Base-by-base conservation (phyloP, 2,888 invertebrate genomes). In the Andricus quercusramuli region DNA sequence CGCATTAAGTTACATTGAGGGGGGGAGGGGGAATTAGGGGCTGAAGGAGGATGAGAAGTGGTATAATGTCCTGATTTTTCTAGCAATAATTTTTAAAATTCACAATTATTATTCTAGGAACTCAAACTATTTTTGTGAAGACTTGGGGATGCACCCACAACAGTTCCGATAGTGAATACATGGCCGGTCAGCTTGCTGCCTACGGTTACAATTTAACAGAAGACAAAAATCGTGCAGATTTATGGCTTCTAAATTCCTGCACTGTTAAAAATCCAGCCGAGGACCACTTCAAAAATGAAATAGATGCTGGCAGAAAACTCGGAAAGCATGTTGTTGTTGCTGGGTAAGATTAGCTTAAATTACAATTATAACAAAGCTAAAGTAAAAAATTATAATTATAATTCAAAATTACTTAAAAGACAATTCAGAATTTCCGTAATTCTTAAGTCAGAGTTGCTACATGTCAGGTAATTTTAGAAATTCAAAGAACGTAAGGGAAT, bases 71-170 rank as follows among this genome's bases (percentile, higher is more conserved):
- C n/a, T n/a, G n/a, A n/a, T n/a, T n/a, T n/a, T n/a, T n/a, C n/a
- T n/a, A 37, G 4, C 3, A 2, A 37, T 37, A 37, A 37, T 37
- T 37, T 37, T 37, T 9, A 1, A 25, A 70, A 5, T 20, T 17
- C 3, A 47, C 6, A 0, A 51, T 20, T 70, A 32, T n/a, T 74
- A 13, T 56, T 74, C 15, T 13, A 74, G 97, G 98, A 1, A 97
- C 97, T 0, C 94, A 94, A 85, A 87, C 83, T 5, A 87, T 89
- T 82, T 89, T 87, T 70, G 95, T 99, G 2, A 98, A 98, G 93
- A 99, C 99, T 80, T 99, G 99, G 99, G 99, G 99, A 6, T 99
- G 99, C 92, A 97, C 99, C 0, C 99, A 99, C 93, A 99, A 99
- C 93, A 98, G 96, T 92, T 98, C 98, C 0, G 99, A 99, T 92